Percentiles rank a stretch among this genome's conserved stretches.
phyloP scores from a whole-genome alignment of 2,888 invertebrate species.

The Therioaphis trifolii region DNA sequence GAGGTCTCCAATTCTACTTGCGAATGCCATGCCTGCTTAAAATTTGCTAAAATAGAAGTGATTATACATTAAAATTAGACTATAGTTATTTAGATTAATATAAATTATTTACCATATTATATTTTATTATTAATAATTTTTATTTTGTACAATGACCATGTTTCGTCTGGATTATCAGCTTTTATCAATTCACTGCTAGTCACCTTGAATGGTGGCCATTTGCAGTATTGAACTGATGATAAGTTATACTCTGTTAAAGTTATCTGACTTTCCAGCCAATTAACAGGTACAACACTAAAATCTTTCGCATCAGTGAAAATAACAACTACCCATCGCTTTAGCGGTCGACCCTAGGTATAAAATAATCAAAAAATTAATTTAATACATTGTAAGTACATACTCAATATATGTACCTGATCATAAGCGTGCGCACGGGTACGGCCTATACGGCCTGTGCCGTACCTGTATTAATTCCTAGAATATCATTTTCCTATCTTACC shows the following conservation, averaged over 20 bases:
- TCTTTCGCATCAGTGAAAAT: too few relatives aligned
- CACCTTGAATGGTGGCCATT: constrained; percentile 11
- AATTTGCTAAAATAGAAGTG: background rate
- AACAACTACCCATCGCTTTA: background rate
- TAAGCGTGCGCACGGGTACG: too few relatives aligned
- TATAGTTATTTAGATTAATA: background rate
- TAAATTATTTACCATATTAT: background rate
- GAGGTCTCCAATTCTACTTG: background rate
- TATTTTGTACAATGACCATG: constrained; percentile 1
- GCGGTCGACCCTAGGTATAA: background rate
- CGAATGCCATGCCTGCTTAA: background rate
- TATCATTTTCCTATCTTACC: too few relatives aligned
- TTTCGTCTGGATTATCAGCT: too few relatives aligned
- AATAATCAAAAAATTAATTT: too few relatives aligned
- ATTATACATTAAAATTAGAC: background rate
- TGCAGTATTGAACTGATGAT: background rate
- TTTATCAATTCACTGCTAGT: constrained; percentile 10
- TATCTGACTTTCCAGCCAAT: background rate
- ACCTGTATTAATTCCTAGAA: too few relatives aligned
- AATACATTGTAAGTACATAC: too few relatives aligned
- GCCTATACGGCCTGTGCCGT: too few relatives aligned
- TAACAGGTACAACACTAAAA: constrained; percentile 15
- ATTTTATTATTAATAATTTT: background rate
- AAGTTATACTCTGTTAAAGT: background rate
- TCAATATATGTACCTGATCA: too few relatives aligned